Percentiles rank a stretch among this genome's conserved stretches.
Evolutionary conservation across 1,140 invertebrate genomes (phyloP).

Genomic region (Stratiolaelaps scimitus): DNA sequence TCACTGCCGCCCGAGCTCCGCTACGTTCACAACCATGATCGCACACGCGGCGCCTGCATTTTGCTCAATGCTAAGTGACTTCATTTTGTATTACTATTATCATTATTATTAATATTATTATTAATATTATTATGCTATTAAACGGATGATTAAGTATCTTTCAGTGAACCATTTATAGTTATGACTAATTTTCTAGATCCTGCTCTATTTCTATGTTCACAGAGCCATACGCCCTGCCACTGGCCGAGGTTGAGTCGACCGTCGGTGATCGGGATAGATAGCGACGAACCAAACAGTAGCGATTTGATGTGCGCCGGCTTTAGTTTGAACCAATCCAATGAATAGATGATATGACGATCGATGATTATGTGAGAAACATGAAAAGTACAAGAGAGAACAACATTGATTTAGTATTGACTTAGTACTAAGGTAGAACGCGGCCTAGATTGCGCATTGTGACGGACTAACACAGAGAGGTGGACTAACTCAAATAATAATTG

Average conservation of each 20-base stretch:
- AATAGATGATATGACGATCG: not conserved
- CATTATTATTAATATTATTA: not conserved
- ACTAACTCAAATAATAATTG: too few species aligned
- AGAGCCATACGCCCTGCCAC: conserved; percentile 95
- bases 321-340: conserved; percentile 41
- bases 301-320: conserved; percentile 94
- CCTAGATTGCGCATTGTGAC: too few species aligned
- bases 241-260: conserved; percentile 85
- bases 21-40: conserved; percentile 26
- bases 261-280: conserved; percentile 88
- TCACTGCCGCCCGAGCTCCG: not conserved
- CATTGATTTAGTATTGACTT: conserved; percentile 32
- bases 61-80: conserved; percentile 26
- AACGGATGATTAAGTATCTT: conserved; percentile 27
- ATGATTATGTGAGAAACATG: conserved; percentile 27
- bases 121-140: conserved; percentile 9
- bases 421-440: conserved; percentile 28
- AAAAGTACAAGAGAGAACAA: conserved; percentile 25
- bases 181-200: conserved; percentile 34
- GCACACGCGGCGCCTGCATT: conserved; percentile 14
- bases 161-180: conserved; percentile 26
- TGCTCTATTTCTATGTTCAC: conserved; percentile 85
- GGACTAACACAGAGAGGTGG: too few species aligned
- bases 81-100: not conserved
- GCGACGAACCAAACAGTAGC: conserved; percentile 82